A percentile compares a stretch with the other conserved stretches of the same genome.
These are phyloP conservation scores for Arbacia lixula DNA, from an alignment of 53 echinoderm and acorn worm genomes.

Conservation along the genomic window DNA sequence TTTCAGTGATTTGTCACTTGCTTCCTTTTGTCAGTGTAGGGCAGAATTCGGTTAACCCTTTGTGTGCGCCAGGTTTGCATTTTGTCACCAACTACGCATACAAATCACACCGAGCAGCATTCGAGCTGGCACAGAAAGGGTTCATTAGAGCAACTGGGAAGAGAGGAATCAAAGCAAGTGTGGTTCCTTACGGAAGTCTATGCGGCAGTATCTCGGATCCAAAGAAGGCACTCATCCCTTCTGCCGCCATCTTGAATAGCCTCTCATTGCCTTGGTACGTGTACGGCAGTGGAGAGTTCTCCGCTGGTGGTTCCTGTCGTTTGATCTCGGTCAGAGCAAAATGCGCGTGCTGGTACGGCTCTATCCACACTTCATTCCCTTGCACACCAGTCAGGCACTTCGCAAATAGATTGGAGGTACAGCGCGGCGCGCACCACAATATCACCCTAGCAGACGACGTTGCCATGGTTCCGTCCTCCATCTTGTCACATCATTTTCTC, in stretches of 20 bases:
- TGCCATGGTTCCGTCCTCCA: too few species aligned
- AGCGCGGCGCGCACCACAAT: constrained; percentile 32
- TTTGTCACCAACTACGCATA: too few species aligned
- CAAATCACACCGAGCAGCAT: too few species aligned
- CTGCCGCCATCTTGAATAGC: constrained; percentile 16
- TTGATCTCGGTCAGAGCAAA: constrained; percentile 20
- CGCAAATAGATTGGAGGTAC: constrained; percentile 30
- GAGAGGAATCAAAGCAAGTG: background rate
- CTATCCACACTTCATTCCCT: constrained; percentile 34
- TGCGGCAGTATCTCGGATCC: constrained; percentile 10
- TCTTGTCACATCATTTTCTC: too few species aligned
- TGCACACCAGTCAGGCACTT: constrained; percentile 11
- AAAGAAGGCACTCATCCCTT: background rate
- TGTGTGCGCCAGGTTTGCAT: too few species aligned
- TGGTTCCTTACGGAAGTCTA: constrained; percentile 31
- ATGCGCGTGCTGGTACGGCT: constrained; percentile 19
- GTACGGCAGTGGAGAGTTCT: background rate
- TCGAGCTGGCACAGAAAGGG: too few species aligned
- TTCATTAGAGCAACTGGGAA: too few species aligned
- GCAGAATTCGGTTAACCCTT: too few species aligned
- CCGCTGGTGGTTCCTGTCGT: background rate
- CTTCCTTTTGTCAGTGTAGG: too few species aligned
- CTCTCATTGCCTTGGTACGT: constrained; percentile 15
- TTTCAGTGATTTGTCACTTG: too few species aligned
- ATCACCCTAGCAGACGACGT: constrained; percentile 39